Conservation (phyloP, 2,888 invertebrate species). For the Deroplatys truncata region DNA sequence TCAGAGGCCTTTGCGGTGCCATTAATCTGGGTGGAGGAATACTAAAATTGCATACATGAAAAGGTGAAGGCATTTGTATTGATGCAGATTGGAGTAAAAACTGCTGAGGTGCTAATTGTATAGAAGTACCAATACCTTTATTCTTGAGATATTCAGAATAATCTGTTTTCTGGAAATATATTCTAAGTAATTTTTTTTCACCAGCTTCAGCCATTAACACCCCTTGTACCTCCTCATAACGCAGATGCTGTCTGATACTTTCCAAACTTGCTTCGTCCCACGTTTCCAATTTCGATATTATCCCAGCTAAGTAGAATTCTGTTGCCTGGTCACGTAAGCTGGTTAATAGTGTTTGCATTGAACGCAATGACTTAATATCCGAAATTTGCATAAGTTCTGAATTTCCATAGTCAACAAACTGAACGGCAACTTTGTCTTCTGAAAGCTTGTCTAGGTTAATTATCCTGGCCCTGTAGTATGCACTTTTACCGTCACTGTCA, state of each 20-base stretch:
- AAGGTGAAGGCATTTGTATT: constrained; percentile 9
- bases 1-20: constrained; percentile 29
- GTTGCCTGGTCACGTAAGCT: constrained; percentile 54
- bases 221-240: constrained; percentile 44
- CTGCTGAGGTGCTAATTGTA: constrained; percentile 31
- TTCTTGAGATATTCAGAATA: constrained; percentile 36
- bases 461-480: constrained; percentile 62
- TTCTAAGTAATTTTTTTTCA: constrained; percentile 35
- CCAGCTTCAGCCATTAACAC: constrained; percentile 30
- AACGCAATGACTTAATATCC: constrained; percentile 56
- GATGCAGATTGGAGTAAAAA: not conserved
- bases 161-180: constrained; percentile 36
- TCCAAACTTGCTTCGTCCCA: constrained; percentile 53
- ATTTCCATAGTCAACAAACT: constrained; percentile 66
- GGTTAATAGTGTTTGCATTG: constrained; percentile 45
- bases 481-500: constrained; percentile 49
- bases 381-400: constrained; percentile 55
- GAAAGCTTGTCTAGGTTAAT: constrained; percentile 47
- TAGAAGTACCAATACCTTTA: constrained; percentile 35
- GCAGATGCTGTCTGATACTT: constrained; percentile 43
- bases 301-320: constrained; percentile 57
- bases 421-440: constrained; percentile 57
- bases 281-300: constrained; percentile 49
- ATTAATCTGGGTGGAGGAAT: constrained; percentile 12
- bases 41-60: not conserved